These are phyloP conservation scores for Synergus japonicus DNA, from an alignment of 2,888 invertebrate genomes.

Conservation along the genomic window DNA sequence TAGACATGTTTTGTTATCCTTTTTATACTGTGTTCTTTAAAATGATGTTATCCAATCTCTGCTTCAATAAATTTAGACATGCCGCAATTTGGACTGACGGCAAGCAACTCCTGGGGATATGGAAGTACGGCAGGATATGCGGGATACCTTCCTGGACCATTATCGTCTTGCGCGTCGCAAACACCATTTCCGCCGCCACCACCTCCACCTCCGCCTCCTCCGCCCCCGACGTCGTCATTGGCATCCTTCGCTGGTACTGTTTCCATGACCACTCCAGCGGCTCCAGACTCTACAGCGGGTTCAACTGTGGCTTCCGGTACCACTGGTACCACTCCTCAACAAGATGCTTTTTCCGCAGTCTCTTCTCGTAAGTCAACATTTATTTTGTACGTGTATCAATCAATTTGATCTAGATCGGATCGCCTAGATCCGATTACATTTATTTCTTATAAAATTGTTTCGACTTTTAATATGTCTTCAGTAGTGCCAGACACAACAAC, in stretches of 20 bases:
- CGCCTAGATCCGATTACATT: neutral
- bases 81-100: conserved; percentile 91
- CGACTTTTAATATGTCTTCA: conserved; percentile 45
- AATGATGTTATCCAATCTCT: too few species aligned
- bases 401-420: too few species aligned
- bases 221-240: conserved; percentile 66
- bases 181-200: conserved; percentile 75
- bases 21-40: too few species aligned
- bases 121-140: conserved; percentile 92
- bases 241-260: conserved; percentile 71
- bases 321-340: conserved; percentile 69
- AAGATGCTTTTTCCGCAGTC: conserved; percentile 74
- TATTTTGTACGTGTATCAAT: neutral
- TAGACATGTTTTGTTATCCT: neutral
- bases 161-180: conserved; percentile 87
- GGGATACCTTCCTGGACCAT: conserved; percentile 86
- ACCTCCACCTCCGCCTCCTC: conserved; percentile 69
- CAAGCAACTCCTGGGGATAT: conserved; percentile 93
- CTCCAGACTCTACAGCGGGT: conserved; percentile 74
- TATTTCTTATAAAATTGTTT: neutral
- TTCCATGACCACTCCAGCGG: conserved; percentile 67
- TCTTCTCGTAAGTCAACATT: conserved; percentile 70
- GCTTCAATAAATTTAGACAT: conserved; percentile 81
- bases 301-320: conserved; percentile 67
- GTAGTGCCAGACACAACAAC: conserved; percentile 86